Evolutionary conservation across 2,888 invertebrate genomes (phyloP), one percentile per base, ranked within the genome.

Genomic region (Nebria brevicollis): DNA sequence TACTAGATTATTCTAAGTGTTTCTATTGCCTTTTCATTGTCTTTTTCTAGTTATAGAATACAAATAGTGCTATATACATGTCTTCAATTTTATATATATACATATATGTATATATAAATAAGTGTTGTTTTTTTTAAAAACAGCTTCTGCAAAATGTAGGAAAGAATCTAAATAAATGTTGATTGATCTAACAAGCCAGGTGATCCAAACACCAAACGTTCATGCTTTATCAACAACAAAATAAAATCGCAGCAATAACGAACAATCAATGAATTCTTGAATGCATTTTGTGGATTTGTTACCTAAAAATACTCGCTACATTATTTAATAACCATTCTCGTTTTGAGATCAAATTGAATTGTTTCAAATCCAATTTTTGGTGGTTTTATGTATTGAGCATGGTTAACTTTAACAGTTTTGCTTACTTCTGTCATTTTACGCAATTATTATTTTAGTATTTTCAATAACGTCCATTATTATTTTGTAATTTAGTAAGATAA

Each of bases 21-120:
- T 79, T 79, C 75, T 75, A 79, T 80, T 80, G 75, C 75, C 80
- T 75, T 80, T 78, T 80, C 43, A 80, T 75, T 80, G 72, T 80
- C 42, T 75, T 43, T 68, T 42, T 66, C 41, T 65, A 54, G 72
- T 54, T 73, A 42, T 68, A 77, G 66, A 68, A 20, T 54, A 54
- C 54, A 54, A 54, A 54, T 78, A 74, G 79, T 26, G 66, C 75
- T 79, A 25, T 74, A 25, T 74, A 70, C 20, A 70, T 70, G 70
- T 70, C 70, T 70, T 26, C 70, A 70, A 70, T 26, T 20, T 20
- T 20, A 20, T 20, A 20, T 20, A 20, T 20, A 20, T 70, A 70
- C 7, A 34, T 34, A 34, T 5, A 42, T 20, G 20, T 70, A 70
- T 15, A 34, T 34, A 34, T 5, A 42, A 15, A 68, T 43, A 79